Percentiles rank a stretch among this genome's conserved stretches.
Conservation (phyloP, 2,113 vertebrate species). For the Oncorhynchus nerka region DNA sequence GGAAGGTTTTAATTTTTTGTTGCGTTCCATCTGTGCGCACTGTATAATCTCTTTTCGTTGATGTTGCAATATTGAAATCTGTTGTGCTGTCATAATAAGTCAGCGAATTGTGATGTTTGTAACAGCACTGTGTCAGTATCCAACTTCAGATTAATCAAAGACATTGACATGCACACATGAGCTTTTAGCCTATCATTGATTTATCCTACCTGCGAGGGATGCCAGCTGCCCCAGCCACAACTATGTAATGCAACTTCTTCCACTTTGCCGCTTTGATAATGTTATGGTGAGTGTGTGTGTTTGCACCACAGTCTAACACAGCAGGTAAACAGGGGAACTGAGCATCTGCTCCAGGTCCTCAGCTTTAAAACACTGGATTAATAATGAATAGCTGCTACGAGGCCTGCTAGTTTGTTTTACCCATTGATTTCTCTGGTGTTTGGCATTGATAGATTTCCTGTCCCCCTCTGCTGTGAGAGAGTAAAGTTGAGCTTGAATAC, state of each 20-base stretch:
- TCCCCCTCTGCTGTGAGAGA: slow-evolving; percentile 20
- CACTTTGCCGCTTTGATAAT: not conserved
- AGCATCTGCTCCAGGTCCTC: not conserved
- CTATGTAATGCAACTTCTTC: not conserved
- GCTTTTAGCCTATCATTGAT: not conserved
- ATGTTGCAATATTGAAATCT: not conserved
- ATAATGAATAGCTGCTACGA: slow-evolving; percentile 39
- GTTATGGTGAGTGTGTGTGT: not conserved
- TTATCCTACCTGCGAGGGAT: not conserved
- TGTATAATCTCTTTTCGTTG: not conserved
- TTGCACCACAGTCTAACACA: not conserved
- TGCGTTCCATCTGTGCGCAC: not conserved
- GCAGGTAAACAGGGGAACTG: not conserved
- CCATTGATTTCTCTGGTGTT: slow-evolving; percentile 32
- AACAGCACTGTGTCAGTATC: not conserved
- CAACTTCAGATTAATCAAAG: not conserved
- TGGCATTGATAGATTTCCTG: slow-evolving; percentile 43
- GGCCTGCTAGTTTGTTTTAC: slow-evolving; percentile 28
- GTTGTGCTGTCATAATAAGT: not conserved
- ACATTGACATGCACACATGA: not conserved
- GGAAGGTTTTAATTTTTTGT: not conserved
- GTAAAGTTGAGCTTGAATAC: slow-evolving; percentile 37
- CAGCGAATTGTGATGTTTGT: not conserved
- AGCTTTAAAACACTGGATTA: slow-evolving; percentile 16
- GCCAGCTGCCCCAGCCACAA: not conserved